Conservation (phyloP, 2,113 vertebrate genomes). For the Pao palembangensis region DNA sequence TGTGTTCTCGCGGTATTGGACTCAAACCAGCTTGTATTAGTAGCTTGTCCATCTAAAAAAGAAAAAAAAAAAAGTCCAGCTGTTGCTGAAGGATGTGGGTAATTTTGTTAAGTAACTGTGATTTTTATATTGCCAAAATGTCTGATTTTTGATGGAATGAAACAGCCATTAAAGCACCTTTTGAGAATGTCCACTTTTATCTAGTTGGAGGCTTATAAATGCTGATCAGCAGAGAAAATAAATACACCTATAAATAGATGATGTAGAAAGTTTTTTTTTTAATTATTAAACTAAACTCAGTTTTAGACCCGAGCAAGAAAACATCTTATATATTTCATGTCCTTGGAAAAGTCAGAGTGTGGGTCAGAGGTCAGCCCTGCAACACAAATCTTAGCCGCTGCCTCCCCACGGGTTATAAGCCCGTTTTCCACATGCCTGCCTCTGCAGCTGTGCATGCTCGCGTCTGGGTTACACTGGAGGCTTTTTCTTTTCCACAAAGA, state of each 20-base stretch:
- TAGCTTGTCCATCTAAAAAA: too few relatives aligned
- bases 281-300: conserved; percentile 12
- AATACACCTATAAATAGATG: too few relatives aligned
- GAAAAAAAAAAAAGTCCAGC: neutral
- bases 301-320: conserved; percentile 21
- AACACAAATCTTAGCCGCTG: conserved; percentile 39
- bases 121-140: too few relatives aligned
- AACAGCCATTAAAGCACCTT: too few relatives aligned
- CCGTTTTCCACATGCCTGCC: conserved; percentile 70
- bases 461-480: conserved; percentile 62
- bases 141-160: too few relatives aligned
- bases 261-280: neutral
- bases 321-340: conserved; percentile 15
- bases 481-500: conserved; percentile 49
- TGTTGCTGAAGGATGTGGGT: neutral
- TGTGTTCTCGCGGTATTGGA: too few relatives aligned
- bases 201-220: too few relatives aligned
- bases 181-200: too few relatives aligned
- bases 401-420: conserved; percentile 49
- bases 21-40: too few relatives aligned
- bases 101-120: too few relatives aligned
- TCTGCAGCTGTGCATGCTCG: conserved; percentile 67
- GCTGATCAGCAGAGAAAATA: too few relatives aligned
- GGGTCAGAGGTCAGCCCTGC: conserved; percentile 50
- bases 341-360: conserved; percentile 41